A percentile compares a stretch with the other conserved stretches of the same genome.
Conservation (phyloP, 2,888 invertebrate genomes). For the Microplitis manilae region DNA sequence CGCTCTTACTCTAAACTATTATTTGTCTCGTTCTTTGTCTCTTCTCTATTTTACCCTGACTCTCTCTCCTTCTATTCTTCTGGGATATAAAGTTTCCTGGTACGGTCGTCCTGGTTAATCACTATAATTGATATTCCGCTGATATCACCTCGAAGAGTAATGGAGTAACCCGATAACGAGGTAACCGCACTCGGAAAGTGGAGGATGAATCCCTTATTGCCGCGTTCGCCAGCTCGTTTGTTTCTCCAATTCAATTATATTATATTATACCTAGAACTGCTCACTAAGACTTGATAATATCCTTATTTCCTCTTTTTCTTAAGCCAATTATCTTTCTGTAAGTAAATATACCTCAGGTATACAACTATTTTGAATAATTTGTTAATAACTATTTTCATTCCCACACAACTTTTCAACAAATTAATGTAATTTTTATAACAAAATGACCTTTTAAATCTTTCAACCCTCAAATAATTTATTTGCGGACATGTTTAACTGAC, state of each 20-base stretch:
- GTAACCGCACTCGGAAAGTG: slow-evolving; percentile 61
- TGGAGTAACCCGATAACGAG: slow-evolving; percentile 69
- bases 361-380: neutral
- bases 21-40: slow-evolving; percentile 33
- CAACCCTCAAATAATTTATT: neutral
- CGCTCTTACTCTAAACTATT: slow-evolving; percentile 33
- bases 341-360: neutral
- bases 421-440: neutral
- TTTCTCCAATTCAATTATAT: slow-evolving; percentile 61
- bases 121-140: slow-evolving; percentile 72
- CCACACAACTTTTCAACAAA: neutral
- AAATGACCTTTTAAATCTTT: neutral
- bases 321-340: neutral
- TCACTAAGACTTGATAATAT: slow-evolving; percentile 38
- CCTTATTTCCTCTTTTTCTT: slow-evolving; percentile 7
- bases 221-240: slow-evolving; percentile 50
- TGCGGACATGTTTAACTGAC: slow-evolving; percentile 3
- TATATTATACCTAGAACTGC: slow-evolving; percentile 62
- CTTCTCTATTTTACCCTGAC: too few relatives aligned
- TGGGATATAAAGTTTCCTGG: slow-evolving; percentile 42
- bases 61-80: slow-evolving; percentile 47
- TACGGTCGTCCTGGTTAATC: slow-evolving; percentile 69
- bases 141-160: slow-evolving; percentile 69
- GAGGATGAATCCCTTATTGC: slow-evolving; percentile 65
- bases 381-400: too few relatives aligned